phyloP scores from a whole-genome alignment of 2,888 invertebrate genomes.

The Stictocephala bisonia region DNA sequence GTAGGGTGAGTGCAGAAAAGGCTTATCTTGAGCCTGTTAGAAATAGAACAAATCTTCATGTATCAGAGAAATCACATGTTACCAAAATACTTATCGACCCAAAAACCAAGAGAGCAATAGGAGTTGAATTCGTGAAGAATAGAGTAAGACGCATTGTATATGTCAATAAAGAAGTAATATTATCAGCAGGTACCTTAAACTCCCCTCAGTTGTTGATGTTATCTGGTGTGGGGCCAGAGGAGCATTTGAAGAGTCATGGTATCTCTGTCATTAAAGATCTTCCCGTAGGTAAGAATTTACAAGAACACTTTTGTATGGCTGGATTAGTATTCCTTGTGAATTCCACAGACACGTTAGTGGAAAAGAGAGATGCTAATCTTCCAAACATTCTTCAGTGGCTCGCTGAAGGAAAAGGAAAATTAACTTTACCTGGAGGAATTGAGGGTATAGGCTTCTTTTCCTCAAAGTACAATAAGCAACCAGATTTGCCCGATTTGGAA shows the following conservation, averaged over 20 bases:
- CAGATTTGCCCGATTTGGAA: conserved; percentile 74
- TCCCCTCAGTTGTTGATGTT: conserved; percentile 79
- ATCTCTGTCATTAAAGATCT: conserved; percentile 73
- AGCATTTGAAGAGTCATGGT: conserved; percentile 69
- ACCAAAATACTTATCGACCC: conserved; percentile 63
- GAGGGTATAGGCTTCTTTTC: conserved; percentile 72
- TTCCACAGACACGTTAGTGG: conserved; percentile 58
- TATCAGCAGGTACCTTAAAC: conserved; percentile 82
- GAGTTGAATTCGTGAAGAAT: conserved; percentile 65
- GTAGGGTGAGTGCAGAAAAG: conserved; percentile 68
- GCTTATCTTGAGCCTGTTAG: conserved; percentile 69
- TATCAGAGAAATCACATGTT: conserved; percentile 61
- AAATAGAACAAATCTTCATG: conserved; percentile 61
- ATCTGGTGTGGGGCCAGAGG: conserved; percentile 74
- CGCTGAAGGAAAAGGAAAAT: conserved; percentile 61
- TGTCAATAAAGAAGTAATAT: conserved; percentile 71
- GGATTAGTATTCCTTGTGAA: conserved; percentile 69
- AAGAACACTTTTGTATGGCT: conserved; percentile 75
- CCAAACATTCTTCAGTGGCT: conserved; percentile 52
- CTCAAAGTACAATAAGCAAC: conserved; percentile 67
- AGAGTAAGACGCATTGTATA: conserved; percentile 61
- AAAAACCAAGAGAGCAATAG: conserved; percentile 63
- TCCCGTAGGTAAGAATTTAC: conserved; percentile 74
- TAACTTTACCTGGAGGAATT: conserved; percentile 69
- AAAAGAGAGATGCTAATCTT: conserved; percentile 38